Conservation (phyloP, 2,888 invertebrate species). For the Apodemia zela region DNA sequence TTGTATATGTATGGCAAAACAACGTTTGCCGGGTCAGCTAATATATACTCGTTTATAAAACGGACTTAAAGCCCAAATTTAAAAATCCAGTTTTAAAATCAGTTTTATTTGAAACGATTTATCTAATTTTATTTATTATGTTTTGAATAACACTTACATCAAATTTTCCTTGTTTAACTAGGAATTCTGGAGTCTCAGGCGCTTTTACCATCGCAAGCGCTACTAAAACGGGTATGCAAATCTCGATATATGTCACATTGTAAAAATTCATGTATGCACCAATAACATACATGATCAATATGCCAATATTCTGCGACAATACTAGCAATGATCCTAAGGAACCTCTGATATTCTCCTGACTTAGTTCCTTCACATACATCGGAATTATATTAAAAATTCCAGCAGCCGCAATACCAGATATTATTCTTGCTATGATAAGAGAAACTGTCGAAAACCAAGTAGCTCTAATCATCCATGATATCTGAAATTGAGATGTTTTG, state of each 20-base stretch:
- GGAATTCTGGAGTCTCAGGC: slow-evolving; percentile 54
- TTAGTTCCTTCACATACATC: slow-evolving; percentile 52
- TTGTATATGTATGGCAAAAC: too few relatives aligned
- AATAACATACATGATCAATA: slow-evolving; percentile 44
- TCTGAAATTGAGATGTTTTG: too few relatives aligned
- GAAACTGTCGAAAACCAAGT: slow-evolving; percentile 34
- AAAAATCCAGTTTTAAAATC: too few relatives aligned
- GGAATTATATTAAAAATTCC: slow-evolving; percentile 47
- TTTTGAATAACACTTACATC: slow-evolving; percentile 38
- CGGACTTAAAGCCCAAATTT: too few relatives aligned
- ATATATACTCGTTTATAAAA: too few relatives aligned
- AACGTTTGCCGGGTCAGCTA: too few relatives aligned
- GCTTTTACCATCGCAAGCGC: slow-evolving; percentile 40
- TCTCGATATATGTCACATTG: slow-evolving; percentile 41
- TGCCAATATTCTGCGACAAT: slow-evolving; percentile 43
- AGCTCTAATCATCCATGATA: slow-evolving; percentile 43
- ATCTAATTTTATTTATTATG: not conserved
- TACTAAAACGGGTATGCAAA: slow-evolving; percentile 39
- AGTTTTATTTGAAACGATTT: too few relatives aligned
- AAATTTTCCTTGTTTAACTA: slow-evolving; percentile 45
- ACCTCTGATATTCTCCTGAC: slow-evolving; percentile 48
- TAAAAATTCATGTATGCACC: slow-evolving; percentile 48
- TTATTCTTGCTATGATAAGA: slow-evolving; percentile 41
- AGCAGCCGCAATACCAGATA: slow-evolving; percentile 42
- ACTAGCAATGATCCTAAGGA: slow-evolving; percentile 40